phyloP scores from a whole-genome alignment of 2,797 vertebrate species.

The Sandelia bainsii region DNA sequence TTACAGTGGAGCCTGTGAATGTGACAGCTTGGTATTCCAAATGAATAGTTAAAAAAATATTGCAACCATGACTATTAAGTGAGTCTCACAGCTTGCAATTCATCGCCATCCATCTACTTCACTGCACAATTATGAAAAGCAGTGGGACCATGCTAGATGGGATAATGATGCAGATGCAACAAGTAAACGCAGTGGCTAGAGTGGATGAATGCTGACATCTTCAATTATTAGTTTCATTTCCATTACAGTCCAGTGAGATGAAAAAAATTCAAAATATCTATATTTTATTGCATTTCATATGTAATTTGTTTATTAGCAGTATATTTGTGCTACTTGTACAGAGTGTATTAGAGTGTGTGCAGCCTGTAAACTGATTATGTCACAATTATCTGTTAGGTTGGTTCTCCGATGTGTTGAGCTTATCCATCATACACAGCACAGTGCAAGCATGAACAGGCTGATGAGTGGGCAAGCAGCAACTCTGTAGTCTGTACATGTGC shows the following conservation, averaged over 20 bases:
- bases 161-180: slow-evolving; percentile 49
- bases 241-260: not conserved
- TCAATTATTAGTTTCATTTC: slow-evolving; percentile 20
- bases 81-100: slow-evolving; percentile 19
- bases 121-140: slow-evolving; percentile 32
- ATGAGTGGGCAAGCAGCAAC: not conserved
- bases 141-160: slow-evolving; percentile 10
- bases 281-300: not conserved
- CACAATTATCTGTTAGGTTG: not conserved
- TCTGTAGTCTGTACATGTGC: not conserved
- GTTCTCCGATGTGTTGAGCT: slow-evolving; percentile 4
- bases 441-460: not conserved
- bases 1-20: slow-evolving; percentile 34
- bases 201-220: slow-evolving; percentile 24
- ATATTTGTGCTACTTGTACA: not conserved
- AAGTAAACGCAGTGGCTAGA: slow-evolving; percentile 24
- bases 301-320: not conserved
- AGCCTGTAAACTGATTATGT: not conserved
- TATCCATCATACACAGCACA: not conserved
- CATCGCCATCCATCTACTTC: slow-evolving; percentile 30
- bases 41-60: slow-evolving; percentile 22
- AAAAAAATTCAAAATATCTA: not conserved
- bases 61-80: slow-evolving; percentile 22
- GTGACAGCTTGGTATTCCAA: slow-evolving; percentile 43
- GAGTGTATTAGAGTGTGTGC: not conserved